Base-by-base conservation (phyloP, 2,113 vertebrate genomes). In the Helogale parvula region DNA sequence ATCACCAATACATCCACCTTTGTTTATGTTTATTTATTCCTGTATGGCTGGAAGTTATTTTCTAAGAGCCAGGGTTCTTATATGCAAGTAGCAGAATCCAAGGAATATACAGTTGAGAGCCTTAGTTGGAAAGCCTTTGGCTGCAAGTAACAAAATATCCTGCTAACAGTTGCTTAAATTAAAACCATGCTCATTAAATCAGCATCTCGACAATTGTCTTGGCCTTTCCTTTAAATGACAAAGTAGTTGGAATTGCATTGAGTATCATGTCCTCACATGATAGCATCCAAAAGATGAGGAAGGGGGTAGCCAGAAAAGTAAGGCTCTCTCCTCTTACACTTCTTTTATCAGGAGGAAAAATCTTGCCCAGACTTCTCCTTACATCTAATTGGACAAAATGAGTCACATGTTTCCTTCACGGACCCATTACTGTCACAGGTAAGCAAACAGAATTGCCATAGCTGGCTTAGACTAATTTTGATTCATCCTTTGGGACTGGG, bases 41-140 rank as follows among this genome's bases (percentile, higher is more conserved):
- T 92, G 52, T 84, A 15, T 82, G 60, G 9, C 15, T 94, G 33
- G 68, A 60, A 33, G 82, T 41, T 93, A 65, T 92, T 90, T 96
- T 86, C 60, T 79, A 71, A 86, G 83, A 77, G 23, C 35, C 38
- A 72, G 31, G 38, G 79, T 92, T 86, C 68, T 90, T 92, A 19
- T 21, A 83, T 45, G 57, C 68, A 87, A 82, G 77, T 69, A 69
- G 33, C 13, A 50, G 10, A 94, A 69, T 88, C 72, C 15, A 68
- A 72, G 33, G 71, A 21, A 33, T 81, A 47, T 29, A 23, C 21
- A 89, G 14, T 14, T 19, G 29, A 85, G 5, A 90, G n/a, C 10
- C 31, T 93, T 45, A 54, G 6, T 85, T 88, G 52, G 45, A 84
- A 93, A 79, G 21, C 14, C 25, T 81, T 91, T 57, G 95, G 60